Percentiles rank a stretch among this genome's conserved stretches.
These are phyloP conservation scores for Vicugna pacos DNA, from an alignment of 2,113 vertebrate genomes.

Conservation along the genomic window DNA sequence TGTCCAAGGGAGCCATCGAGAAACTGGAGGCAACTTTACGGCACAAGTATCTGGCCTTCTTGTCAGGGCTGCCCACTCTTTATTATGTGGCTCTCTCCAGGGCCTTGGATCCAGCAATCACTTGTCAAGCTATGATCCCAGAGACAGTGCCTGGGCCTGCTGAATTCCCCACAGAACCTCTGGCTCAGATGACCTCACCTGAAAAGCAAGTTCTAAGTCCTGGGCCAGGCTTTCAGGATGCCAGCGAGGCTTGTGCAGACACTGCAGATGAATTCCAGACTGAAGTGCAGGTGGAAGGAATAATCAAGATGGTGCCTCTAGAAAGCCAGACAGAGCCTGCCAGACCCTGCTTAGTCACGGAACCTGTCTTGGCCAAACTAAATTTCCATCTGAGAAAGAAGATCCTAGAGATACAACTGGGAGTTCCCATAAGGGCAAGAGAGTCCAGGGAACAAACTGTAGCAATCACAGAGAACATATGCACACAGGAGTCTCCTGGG, in stretches of 20 bases:
- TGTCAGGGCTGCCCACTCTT: conserved; percentile 71
- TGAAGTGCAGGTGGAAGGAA: not conserved
- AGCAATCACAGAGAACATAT: not conserved
- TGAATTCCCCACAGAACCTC: not conserved
- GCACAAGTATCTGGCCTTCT: conserved; percentile 73
- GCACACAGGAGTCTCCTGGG: not conserved
- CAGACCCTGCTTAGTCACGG: not conserved
- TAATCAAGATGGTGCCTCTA: not conserved
- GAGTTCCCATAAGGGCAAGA: conserved; percentile 15
- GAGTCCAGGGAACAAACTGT: not conserved
- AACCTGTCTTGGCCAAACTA: conserved; percentile 22
- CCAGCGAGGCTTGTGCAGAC: not conserved
- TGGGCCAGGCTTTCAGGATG: not conserved
- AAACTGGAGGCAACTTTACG: conserved; percentile 60
- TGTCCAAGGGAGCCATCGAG: conserved; percentile 38
- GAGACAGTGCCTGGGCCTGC: not conserved
- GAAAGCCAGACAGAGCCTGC: not conserved
- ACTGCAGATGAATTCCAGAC: not conserved
- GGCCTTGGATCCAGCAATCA: not conserved
- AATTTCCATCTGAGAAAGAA: conserved; percentile 77
- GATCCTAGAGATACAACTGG: conserved; percentile 48
- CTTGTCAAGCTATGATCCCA: not conserved
- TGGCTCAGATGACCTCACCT: not conserved
- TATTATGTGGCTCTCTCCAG: conserved; percentile 50
- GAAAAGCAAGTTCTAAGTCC: not conserved